A percentile compares a stretch with the other conserved stretches of the same genome.
phyloP scores from a whole-genome alignment of 2,888 invertebrate species.

The Capitulum mitella region DNA sequence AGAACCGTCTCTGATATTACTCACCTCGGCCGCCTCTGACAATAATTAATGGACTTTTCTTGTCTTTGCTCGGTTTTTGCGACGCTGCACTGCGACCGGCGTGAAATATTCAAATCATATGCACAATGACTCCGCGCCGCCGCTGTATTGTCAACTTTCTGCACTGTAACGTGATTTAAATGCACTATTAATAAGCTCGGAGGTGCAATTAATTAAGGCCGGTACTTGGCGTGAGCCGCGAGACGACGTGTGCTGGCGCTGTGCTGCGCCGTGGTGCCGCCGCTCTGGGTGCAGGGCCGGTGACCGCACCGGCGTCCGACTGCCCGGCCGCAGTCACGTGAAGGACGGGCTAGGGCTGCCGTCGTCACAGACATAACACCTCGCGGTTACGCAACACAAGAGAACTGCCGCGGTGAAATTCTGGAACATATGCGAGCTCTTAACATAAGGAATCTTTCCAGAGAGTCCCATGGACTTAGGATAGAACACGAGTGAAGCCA shows the following conservation, averaged over 20 bases:
- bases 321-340: neutral
- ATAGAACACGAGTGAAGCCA: too few relatives aligned
- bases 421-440: too few relatives aligned
- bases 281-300: neutral
- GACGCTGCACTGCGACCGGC: neutral
- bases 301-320: neutral
- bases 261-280: neutral
- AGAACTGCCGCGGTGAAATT: too few relatives aligned
- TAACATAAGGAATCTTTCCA: too few relatives aligned
- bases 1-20: neutral
- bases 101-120: conserved; percentile 22
- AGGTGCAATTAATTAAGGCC: neutral
- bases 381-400: too few relatives aligned
- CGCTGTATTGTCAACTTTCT: neutral
- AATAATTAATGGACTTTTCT: conserved; percentile 15
- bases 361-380: too few relatives aligned
- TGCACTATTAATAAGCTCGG: conserved; percentile 10
- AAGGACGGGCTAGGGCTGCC: neutral
- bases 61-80: conserved; percentile 23
- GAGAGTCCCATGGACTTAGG: too few relatives aligned
- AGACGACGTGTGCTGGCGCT: neutral
- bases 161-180: conserved; percentile 24
- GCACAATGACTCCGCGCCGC: neutral
- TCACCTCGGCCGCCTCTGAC: neutral
- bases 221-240: neutral